These are phyloP conservation scores for Volucella bombylans DNA, from an alignment of 2,888 invertebrate species.

Conservation along the genomic window DNA sequence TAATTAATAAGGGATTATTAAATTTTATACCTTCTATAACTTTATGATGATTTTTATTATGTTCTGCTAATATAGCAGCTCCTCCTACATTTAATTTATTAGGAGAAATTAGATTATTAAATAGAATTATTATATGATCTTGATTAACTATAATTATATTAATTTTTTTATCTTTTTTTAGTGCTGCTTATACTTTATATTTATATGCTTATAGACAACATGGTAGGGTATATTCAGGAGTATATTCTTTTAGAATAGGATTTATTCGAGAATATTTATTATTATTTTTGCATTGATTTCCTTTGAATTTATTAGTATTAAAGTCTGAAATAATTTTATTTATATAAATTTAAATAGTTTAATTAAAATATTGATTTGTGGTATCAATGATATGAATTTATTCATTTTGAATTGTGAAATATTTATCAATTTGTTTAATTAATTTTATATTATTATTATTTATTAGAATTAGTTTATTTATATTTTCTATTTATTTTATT, in stretches of 20 bases:
- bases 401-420: slow-evolving; percentile 84
- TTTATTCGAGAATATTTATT: slow-evolving; percentile 85
- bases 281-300: slow-evolving; percentile 86
- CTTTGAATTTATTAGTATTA: slow-evolving; percentile 86
- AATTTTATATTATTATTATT: slow-evolving; percentile 83
- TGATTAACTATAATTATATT: slow-evolving; percentile 84
- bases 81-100: slow-evolving; percentile 88
- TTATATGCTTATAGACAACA: slow-evolving; percentile 86
- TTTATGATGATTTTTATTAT: slow-evolving; percentile 87
- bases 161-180: slow-evolving; percentile 86
- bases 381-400: slow-evolving; percentile 84
- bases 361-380: slow-evolving; percentile 88
- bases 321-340: slow-evolving; percentile 84
- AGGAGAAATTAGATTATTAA: slow-evolving; percentile 87
- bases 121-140: slow-evolving; percentile 84
- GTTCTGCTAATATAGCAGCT: slow-evolving; percentile 86
- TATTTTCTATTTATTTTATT: too few relatives aligned
- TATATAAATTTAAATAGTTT: slow-evolving; percentile 86
- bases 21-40: slow-evolving; percentile 85
- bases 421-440: slow-evolving; percentile 84
- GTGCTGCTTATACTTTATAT: slow-evolving; percentile 86
- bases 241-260: slow-evolving; percentile 83
- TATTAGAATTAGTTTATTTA: slow-evolving; percentile 82
- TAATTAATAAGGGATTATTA: slow-evolving; percentile 86
- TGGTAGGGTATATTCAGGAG: slow-evolving; percentile 83